These are phyloP conservation scores for Linnaemya tessellans DNA, from an alignment of 2,888 invertebrate genomes.

Conservation along the genomic window DNA sequence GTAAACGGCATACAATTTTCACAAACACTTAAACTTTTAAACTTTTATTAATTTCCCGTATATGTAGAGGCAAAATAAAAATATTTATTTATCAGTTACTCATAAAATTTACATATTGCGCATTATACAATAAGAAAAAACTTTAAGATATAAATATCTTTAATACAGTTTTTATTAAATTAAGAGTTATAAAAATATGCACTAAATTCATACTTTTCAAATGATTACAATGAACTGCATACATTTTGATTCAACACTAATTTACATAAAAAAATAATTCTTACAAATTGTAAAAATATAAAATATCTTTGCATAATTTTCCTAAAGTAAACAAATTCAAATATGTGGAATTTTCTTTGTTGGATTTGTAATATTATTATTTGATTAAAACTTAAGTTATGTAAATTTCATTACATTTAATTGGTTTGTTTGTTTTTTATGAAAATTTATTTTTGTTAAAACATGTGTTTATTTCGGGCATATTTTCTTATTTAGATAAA, in stretches of 20 bases:
- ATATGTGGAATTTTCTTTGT: not conserved
- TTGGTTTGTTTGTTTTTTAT: too few relatives aligned
- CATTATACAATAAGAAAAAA: not conserved
- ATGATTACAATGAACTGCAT: not conserved
- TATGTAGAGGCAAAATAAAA: not conserved
- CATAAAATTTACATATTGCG: not conserved
- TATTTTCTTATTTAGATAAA: conserved; percentile 16
- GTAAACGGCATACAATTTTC: too few relatives aligned
- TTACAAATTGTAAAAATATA: not conserved
- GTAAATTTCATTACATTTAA: not conserved
- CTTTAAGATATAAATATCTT: not conserved
- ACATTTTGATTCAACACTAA: not conserved
- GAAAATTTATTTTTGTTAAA: not conserved
- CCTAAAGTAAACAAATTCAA: not conserved
- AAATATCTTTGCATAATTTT: not conserved
- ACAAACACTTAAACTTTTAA: not conserved
- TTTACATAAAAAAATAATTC: not conserved
- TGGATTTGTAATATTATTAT: not conserved
- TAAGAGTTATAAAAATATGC: not conserved
- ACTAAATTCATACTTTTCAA: not conserved
- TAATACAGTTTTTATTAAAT: not conserved
- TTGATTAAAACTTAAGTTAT: not conserved
- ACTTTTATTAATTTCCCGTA: not conserved
- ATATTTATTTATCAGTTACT: conserved; percentile 14
- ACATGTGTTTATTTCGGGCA: not conserved